Evolutionary conservation across 2,113 vertebrate species (phyloP), one percentile per base, ranked within the genome.

Genomic region (Ranitomeya variabilis): DNA sequence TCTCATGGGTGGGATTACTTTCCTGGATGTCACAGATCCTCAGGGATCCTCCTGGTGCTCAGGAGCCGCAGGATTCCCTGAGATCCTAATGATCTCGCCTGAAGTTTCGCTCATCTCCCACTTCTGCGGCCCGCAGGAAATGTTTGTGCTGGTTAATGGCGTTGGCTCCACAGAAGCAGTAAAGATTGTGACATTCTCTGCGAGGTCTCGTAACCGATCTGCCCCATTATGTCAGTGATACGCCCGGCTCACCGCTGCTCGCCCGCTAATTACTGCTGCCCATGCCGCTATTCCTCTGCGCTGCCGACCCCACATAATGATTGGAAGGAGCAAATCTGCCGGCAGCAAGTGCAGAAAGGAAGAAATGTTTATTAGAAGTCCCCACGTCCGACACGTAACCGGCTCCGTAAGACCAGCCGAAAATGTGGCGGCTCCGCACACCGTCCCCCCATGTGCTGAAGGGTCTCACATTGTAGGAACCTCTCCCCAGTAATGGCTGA

Each of bases 351-450:
- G 80, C 26, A 18, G 23, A 81, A 45, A 7, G 19, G 21, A 83
- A 83, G 66, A 66, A 83, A 83, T 67, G 60, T 83, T 83, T 83
- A 83, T 83, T 66, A 83, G 52, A 83, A 52, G 31, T 82, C 15
- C 60, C 71, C 16, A 31, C 59, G 59, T 19, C 59, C n/a, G 79
- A 77, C 45, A 13, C 51, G 45, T 55, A 13, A 62, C 16, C 12
- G 59, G 13, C 59, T 64, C 9, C 37, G 37, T 45, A 3, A 45
- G 37, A 45, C 1, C 37, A 4, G 37, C 37, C 1, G 0, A 3
- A 67, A 1, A 67, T 21, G 69, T 37, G 23, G 13, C n/a, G 14
- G n/a, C 26, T 45, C 16, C 15, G 7, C 31, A 51, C 3, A 31
- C 31, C 69, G 31, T 45, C 37, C 3, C 15, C 69, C 18, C 71